A percentile compares a stretch with the other conserved stretches of the same genome.
phyloP scores from a whole-genome alignment of 64 coral and sea anemone genomes.

The Montipora cactus region DNA sequence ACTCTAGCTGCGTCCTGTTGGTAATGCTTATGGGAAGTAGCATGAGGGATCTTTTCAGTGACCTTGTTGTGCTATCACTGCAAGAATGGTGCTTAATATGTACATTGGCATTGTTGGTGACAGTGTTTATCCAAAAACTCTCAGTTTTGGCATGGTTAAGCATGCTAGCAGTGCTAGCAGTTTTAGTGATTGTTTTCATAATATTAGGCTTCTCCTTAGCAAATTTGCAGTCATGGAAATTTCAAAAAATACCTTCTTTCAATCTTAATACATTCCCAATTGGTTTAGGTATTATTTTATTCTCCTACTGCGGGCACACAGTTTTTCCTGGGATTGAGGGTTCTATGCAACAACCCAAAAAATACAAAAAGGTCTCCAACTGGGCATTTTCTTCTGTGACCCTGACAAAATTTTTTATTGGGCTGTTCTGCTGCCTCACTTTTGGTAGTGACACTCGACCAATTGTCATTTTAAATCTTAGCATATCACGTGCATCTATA shows the following conservation, averaged over 20 bases:
- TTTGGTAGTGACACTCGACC: slow-evolving; percentile 61
- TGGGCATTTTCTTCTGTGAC: slow-evolving; percentile 60
- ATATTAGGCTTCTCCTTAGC: slow-evolving; percentile 58
- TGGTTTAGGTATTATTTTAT: slow-evolving; percentile 77
- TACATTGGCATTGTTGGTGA: slow-evolving; percentile 32
- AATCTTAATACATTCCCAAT: slow-evolving; percentile 66
- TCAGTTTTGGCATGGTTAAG: slow-evolving; percentile 80
- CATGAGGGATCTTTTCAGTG: slow-evolving; percentile 40
- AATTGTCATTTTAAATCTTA: slow-evolving; percentile 69
- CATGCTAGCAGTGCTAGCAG: slow-evolving; percentile 75
- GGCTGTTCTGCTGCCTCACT: slow-evolving; percentile 62
- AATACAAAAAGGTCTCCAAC: slow-evolving; percentile 77
- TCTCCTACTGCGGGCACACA: slow-evolving; percentile 75
- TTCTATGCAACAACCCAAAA: slow-evolving; percentile 73
- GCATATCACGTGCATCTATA: slow-evolving; percentile 44
- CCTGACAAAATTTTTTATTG: slow-evolving; percentile 56
- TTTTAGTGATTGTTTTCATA: slow-evolving; percentile 63
- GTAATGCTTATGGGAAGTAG: slow-evolving; percentile 66
- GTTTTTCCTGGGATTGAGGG: slow-evolving; percentile 87
- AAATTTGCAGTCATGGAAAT: slow-evolving; percentile 45
- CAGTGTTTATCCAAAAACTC: slow-evolving; percentile 73
- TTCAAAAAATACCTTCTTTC: slow-evolving; percentile 49
- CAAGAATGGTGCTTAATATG: slow-evolving; percentile 74
- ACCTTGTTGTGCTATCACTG: slow-evolving; percentile 4
- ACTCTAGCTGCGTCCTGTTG: slow-evolving; percentile 48